Conservation (phyloP, 2,888 invertebrate species). For the Plebejus argus region DNA sequence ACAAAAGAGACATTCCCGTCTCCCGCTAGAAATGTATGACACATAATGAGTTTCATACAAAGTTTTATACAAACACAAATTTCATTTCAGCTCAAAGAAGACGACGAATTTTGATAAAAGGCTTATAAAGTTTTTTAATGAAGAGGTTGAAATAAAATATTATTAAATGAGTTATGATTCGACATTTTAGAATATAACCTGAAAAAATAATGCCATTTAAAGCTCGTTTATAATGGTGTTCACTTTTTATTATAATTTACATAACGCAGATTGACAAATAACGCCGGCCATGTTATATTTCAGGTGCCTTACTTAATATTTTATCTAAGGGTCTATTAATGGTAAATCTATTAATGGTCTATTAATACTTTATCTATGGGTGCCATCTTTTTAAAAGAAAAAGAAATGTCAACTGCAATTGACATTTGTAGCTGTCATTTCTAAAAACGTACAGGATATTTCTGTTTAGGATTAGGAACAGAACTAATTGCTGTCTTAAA, state of each 20-base stretch:
- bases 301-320: too few relatives aligned
- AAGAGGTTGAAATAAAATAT: neutral
- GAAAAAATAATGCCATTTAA: too few relatives aligned
- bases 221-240: too few relatives aligned
- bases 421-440: neutral
- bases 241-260: too few relatives aligned
- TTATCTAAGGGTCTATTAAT: too few relatives aligned
- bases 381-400: neutral
- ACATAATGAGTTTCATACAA: constrained; percentile 17
- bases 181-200: too few relatives aligned
- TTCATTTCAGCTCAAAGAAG: neutral
- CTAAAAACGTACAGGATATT: neutral
- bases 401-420: neutral
- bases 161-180: neutral
- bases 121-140: neutral
- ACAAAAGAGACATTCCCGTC: neutral
- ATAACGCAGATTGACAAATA: too few relatives aligned
- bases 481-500: neutral
- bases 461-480: neutral
- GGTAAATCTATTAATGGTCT: too few relatives aligned
- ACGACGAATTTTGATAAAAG: neutral
- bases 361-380: too few relatives aligned
- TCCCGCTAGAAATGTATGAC: constrained; percentile 1
- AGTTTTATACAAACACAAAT: neutral
- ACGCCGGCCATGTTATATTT: too few relatives aligned